Evolutionary conservation across 2,113 vertebrate species (phyloP).

Genomic region (Mesocricetus auratus): DNA sequence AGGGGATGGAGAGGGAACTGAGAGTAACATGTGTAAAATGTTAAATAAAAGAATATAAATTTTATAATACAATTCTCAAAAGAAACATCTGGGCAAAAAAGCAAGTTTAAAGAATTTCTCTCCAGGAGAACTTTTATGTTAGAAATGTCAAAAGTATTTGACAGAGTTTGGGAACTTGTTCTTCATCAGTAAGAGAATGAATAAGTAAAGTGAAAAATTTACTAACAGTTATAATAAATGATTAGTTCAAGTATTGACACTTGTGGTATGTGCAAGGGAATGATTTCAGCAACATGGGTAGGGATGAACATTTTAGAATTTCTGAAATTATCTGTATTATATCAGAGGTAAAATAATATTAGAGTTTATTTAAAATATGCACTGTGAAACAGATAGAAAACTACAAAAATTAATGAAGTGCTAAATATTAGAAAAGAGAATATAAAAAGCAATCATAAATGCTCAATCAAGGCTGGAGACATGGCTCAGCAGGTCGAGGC

Average conservation of each 20-base stretch:
- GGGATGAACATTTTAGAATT: not conserved
- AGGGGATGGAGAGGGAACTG: no score
- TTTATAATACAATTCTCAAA: not conserved
- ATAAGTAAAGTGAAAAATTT: not conserved
- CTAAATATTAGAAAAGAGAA: not conserved
- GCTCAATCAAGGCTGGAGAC: not conserved
- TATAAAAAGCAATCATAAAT: not conserved
- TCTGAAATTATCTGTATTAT: not conserved
- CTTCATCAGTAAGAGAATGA: not conserved
- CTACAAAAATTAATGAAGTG: not conserved
- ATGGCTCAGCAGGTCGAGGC: not conserved
- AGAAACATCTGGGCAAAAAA: not conserved
- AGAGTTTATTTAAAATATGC: not conserved
- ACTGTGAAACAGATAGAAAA: not conserved
- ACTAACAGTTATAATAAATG: not conserved
- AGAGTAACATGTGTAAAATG: no score
- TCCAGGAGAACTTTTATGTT: not conserved
- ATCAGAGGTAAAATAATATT: not conserved
- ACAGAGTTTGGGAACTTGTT: not conserved
- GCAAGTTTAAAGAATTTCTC: not conserved
- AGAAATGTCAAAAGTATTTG: not conserved
- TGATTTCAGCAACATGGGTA: not conserved
- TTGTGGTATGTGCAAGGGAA: not conserved
- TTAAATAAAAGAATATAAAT: not conserved
- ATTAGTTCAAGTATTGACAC: not conserved